Evolutionary conservation across 2,888 invertebrate genomes (phyloP).

Genomic region (Nymphalis c-album): DNA sequence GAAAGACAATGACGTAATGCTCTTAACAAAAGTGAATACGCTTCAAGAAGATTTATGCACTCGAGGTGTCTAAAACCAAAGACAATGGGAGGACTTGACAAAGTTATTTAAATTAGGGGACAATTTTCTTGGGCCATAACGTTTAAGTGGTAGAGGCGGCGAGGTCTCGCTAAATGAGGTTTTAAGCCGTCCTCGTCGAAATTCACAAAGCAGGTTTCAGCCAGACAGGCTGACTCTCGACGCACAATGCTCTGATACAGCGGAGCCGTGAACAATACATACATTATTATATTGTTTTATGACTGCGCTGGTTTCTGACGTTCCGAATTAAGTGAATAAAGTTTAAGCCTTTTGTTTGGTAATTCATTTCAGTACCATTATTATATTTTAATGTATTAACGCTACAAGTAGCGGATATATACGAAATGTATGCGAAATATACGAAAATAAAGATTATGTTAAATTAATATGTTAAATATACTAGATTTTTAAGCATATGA

Average conservation of each 20-base stretch:
- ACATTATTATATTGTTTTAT: constrained; percentile 71
- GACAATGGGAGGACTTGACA: constrained; percentile 63
- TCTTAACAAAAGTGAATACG: constrained; percentile 54
- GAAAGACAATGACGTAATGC: constrained; percentile 48
- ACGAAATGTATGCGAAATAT: neutral
- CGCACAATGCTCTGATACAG: constrained; percentile 67
- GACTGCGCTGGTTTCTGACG: constrained; percentile 64
- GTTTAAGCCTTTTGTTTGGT: constrained; percentile 33
- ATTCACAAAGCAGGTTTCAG: constrained; percentile 73
- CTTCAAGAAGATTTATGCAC: constrained; percentile 65
- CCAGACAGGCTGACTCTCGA: constrained; percentile 54
- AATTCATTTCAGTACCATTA: constrained; percentile 25
- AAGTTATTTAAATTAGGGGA: constrained; percentile 78
- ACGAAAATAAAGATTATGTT: no score
- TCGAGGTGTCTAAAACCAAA: constrained; percentile 55
- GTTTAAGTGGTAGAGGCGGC: constrained; percentile 70
- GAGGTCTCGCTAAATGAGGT: constrained; percentile 73
- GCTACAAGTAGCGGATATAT: neutral
- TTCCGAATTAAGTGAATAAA: constrained; percentile 63
- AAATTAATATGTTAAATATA: no score
- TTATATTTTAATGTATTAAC: constrained; percentile 1
- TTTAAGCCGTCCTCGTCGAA: constrained; percentile 69
- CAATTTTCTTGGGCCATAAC: constrained; percentile 73
- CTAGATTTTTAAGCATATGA: no score
- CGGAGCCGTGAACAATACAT: constrained; percentile 52